Base-by-base conservation (phyloP, 2,888 invertebrate species). In the Nemotelus pantherinus region DNA sequence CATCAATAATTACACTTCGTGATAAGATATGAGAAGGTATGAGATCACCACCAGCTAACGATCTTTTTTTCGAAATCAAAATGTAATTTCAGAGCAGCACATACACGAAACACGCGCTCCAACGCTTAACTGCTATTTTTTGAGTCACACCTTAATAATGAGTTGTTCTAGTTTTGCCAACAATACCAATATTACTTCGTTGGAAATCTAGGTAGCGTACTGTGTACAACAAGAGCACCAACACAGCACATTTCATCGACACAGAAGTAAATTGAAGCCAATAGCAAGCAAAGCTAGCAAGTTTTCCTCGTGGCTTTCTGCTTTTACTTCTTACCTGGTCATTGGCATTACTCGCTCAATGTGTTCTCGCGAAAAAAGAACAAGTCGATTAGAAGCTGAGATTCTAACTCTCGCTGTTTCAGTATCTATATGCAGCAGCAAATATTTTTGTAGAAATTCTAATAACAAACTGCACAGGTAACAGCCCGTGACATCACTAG, bases 251-350 rank as follows among this genome's bases (percentile, higher is more conserved):
- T 7, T 7, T 39, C 41, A 39, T 60, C 60, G 7, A 39, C 39
- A 60, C 50, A 39, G 41, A 60, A 25, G 25, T 25, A 25, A 25
- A 25, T 25, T 25, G 25, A 25, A 25, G 25, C 25, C 25, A 25
- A 43, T 41, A 50, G 25, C 25, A 43, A 70, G 70, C 50, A 39
- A 47, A 70, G 57, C 25, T 53, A 39, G 60, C 48, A 9, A 47
- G 6, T 58, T 47, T 58, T 72, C 47, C 10, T 71, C 45, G 4
- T 44, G n/a, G 47, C 41, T 57, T 72, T 72, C 1, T 41, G 47
- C 48, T 74, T 63, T 60, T 70, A 55, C 70, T 70, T 74, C 60
- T 74, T 74, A 74, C 9, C n/a, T 74, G 74, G 74, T 74, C 74
- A 63, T 74, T 74, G 74, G 48, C 63, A 74, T 57, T 43, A 9